These are phyloP conservation scores for Rallus crepitans DNA, from an alignment of 2,797 vertebrate genomes.

Conservation along the genomic window DNA sequence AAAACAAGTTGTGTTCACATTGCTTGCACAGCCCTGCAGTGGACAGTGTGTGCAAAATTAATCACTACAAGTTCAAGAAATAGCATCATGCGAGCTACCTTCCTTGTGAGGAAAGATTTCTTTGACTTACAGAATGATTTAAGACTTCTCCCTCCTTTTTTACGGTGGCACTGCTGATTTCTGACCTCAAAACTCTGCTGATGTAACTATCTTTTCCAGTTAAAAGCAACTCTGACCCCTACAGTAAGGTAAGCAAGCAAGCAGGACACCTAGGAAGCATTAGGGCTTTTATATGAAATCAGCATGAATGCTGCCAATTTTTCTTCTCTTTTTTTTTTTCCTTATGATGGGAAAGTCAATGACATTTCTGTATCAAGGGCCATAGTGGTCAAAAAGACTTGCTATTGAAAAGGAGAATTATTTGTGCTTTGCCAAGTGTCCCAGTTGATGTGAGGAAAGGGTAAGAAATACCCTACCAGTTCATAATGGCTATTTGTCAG, in stretches of 20 bases:
- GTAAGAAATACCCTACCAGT: neutral
- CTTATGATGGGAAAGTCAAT: neutral
- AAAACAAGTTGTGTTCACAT: neutral
- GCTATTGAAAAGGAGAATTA: neutral
- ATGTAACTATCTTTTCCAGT: neutral
- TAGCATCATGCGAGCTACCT: too few relatives aligned
- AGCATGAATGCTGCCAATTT: neutral
- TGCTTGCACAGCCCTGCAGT: neutral
- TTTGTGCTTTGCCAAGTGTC: neutral
- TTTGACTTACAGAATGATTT: neutral
- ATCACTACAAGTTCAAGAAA: neutral
- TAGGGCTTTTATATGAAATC: neutral
- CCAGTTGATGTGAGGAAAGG: neutral
- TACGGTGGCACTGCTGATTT: fast-evolving
- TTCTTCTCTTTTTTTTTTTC: too few relatives aligned
- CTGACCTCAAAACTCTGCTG: neutral
- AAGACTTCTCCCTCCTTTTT: neutral
- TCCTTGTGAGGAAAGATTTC: neutral
- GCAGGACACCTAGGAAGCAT: neutral
- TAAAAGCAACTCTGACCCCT: neutral
- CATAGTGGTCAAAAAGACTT: neutral
- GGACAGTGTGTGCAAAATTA: neutral
- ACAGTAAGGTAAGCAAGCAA: neutral
- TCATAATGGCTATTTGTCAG: fast-evolving
- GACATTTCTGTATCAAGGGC: neutral